These are phyloP conservation scores for Phortica okadai DNA, from an alignment of 2,888 invertebrate species.

Conservation along the genomic window DNA sequence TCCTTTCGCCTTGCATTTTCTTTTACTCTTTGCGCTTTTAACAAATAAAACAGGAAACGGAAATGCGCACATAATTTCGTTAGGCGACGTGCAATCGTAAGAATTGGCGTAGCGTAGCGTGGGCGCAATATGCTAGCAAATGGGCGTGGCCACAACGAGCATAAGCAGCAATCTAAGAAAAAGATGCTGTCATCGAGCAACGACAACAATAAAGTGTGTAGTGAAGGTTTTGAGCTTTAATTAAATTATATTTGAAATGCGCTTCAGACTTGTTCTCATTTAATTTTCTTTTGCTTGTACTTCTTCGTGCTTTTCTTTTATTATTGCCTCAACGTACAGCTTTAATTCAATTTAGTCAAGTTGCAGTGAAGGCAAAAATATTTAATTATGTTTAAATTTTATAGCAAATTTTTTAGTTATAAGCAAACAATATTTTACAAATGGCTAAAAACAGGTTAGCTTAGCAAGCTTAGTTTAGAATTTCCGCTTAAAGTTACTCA, in stretches of 20 bases:
- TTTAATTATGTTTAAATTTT: too few relatives aligned
- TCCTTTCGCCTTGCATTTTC: neutral
- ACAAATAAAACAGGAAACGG: slow-evolving; percentile 54
- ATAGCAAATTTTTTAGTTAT: too few relatives aligned
- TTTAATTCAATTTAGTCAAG: too few relatives aligned
- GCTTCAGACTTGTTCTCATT: neutral
- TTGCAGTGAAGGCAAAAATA: too few relatives aligned
- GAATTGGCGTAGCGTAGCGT: neutral
- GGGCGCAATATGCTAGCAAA: neutral
- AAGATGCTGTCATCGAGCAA: neutral
- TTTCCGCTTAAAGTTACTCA: neutral
- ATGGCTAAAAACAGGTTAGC: neutral
- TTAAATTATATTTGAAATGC: slow-evolving; percentile 16
- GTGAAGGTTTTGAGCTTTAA: neutral
- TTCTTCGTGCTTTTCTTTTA: slow-evolving; percentile 28
- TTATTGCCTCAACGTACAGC: too few relatives aligned
- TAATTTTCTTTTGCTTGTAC: slow-evolving; percentile 46
- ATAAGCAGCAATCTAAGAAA: neutral
- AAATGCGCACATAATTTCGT: slow-evolving; percentile 63
- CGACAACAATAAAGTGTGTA: neutral
- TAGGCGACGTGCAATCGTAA: slow-evolving; percentile 49
- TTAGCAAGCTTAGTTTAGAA: slow-evolving; percentile 37
- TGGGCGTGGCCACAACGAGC: neutral
- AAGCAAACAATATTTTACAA: too few relatives aligned
- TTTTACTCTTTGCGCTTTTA: neutral